These are phyloP conservation scores for Rachycentron canadum DNA, from an alignment of 2,797 vertebrate species.

Conservation along the genomic window DNA sequence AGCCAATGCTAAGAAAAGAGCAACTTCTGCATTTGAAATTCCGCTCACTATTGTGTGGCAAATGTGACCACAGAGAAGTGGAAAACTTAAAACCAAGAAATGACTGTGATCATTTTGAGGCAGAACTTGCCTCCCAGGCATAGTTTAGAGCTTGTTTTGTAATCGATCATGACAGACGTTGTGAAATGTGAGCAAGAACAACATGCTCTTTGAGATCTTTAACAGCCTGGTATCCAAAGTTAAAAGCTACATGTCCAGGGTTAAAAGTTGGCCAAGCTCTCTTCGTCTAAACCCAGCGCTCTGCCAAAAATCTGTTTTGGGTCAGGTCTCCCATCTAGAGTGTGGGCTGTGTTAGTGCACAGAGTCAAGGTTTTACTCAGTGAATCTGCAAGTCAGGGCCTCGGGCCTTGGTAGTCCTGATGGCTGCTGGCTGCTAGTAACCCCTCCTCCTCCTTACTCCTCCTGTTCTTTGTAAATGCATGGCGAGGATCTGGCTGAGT, in stretches of 20 bases:
- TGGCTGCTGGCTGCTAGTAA: constrained; percentile 75
- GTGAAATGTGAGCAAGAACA: constrained; percentile 74
- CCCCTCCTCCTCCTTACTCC: constrained; percentile 60
- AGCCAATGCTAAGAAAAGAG: background rate
- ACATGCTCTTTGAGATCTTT: constrained; percentile 76
- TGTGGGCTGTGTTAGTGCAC: constrained; percentile 79
- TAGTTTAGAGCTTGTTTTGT: constrained; percentile 60
- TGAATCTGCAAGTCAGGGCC: constrained; percentile 76
- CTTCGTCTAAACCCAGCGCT: constrained; percentile 68
- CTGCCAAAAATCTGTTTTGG: constrained; percentile 82
- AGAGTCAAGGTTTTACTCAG: constrained; percentile 80
- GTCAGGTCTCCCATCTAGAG: constrained; percentile 80
- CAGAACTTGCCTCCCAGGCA: constrained; percentile 71
- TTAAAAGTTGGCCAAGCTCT: constrained; percentile 78
- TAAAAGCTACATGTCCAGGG: constrained; percentile 75
- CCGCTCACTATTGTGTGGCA: constrained; percentile 10
- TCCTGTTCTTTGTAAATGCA: constrained; percentile 51
- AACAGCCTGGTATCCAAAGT: constrained; percentile 72
- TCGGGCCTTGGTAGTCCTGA: constrained; percentile 78
- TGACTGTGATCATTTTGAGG: constrained; percentile 50
- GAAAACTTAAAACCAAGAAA: constrained; percentile 47
- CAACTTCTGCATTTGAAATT: constrained; percentile 20
- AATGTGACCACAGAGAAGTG: constrained; percentile 40
- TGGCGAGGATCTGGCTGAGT: constrained; percentile 56
- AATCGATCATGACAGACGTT: constrained; percentile 78